Base-by-base conservation (phyloP, 2,888 invertebrate genomes). In the Eledona agricola region DNA sequence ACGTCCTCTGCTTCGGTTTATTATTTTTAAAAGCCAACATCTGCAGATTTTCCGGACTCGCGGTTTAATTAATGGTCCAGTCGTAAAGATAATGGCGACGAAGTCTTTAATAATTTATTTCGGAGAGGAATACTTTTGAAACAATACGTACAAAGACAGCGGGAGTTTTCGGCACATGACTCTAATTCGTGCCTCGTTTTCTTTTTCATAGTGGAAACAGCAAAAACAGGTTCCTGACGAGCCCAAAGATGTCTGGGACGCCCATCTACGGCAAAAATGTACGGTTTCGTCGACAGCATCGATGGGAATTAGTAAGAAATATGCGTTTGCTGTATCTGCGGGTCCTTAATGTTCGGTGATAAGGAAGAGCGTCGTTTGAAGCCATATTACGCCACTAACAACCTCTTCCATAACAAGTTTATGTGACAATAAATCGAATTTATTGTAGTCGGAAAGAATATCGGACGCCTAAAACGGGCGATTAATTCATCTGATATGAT, bases 391-490 rank as follows among this genome's bases (percentile, higher is more conserved):
- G 9, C 45, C 23, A 45, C 34, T 45, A 45, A 45, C 45, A 29
- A 43, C 29, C 29, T 31, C 31, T 20, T 29, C 35, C 49, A 49
- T 42, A 28, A 42, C 37, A 29, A 31, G 37, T 54, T 54, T 54
- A 42, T 54, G 37, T 50, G 49, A 29, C 50, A 13, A 54, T 54
- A 50, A 54, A 54, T 38, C 12, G 35, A 37, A 50, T 54, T 54
- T 54, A 54, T 54, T 40, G 35, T 42, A 37, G 23, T 34, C 28
- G 34, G 32, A 45, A 49, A 54, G 42, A 54, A 54, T 54, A 54
- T 43, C 32, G n/a, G 54, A 43, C 49, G 54, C 38, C 50, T 50
- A 42, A 52, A 54, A 54, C 45, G 49, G 35, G 23, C 54, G 49
- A 54, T 54, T 54, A 54, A 54, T 38, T 49, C 49, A 31, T 16